Percentiles rank a stretch among this genome's conserved stretches.
These are phyloP conservation scores for Mus musculus DNA, from an alignment of 2,113 vertebrate genomes.

Conservation along the genomic window DNA sequence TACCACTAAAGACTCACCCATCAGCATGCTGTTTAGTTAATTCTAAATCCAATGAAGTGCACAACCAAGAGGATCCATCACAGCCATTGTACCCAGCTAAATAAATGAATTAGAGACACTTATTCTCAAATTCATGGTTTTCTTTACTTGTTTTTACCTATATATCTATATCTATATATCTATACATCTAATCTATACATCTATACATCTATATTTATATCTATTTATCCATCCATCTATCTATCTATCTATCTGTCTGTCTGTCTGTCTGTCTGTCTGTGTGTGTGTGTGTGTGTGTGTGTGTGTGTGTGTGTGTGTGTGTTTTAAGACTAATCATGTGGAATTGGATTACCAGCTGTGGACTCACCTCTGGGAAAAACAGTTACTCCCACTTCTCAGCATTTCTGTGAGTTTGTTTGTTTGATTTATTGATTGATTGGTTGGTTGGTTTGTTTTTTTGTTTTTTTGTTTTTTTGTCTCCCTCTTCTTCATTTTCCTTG, in stretches of 20 bases:
- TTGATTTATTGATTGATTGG: too few relatives aligned
- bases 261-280: too few relatives aligned
- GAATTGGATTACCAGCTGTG: not conserved
- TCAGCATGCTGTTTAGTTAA: not conserved
- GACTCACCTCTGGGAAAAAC: not conserved
- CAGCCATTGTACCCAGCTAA: not conserved
- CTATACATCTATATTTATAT: too few relatives aligned
- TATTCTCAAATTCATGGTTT: not conserved
- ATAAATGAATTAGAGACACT: too few relatives aligned
- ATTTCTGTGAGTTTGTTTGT: not conserved
- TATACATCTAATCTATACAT: too few relatives aligned
- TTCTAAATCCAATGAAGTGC: not conserved
- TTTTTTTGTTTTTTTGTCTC: not conserved
- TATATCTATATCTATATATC: too few relatives aligned
- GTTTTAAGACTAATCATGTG: not conserved
- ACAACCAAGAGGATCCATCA: not conserved
- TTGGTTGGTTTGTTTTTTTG: not conserved
- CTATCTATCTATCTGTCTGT: too few relatives aligned
- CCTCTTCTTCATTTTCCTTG: not conserved
- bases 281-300: not conserved
- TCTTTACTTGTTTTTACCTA: not conserved
- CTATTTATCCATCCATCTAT: too few relatives aligned
- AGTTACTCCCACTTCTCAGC: not conserved
- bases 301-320: not conserved
- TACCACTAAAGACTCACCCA: not conserved